A percentile compares a stretch with the other conserved stretches of the same genome.
These are phyloP conservation scores for Danaus chrysippus DNA, from an alignment of 2,888 invertebrate species.

Conservation along the genomic window DNA sequence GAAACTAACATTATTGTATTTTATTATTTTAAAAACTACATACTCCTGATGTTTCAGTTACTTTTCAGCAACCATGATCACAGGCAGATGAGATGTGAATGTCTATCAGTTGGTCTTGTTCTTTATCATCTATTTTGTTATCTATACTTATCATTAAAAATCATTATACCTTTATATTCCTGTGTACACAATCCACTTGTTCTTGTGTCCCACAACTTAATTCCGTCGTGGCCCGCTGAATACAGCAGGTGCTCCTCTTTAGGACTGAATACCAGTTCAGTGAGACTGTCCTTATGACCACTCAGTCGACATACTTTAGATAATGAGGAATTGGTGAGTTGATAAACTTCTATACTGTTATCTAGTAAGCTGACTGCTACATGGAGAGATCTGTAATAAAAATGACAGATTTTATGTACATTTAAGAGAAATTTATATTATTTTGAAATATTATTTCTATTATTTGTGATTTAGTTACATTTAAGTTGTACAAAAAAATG, in stretches of 20 bases:
- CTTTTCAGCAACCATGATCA: too few species aligned
- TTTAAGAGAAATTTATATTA: not conserved
- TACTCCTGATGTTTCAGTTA: too few species aligned
- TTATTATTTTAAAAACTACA: too few species aligned
- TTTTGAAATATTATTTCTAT: not conserved
- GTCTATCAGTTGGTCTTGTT: too few species aligned
- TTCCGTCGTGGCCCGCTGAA: slow-evolving; percentile 78
- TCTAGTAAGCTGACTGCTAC: slow-evolving; percentile 56
- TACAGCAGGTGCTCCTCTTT: slow-evolving; percentile 79
- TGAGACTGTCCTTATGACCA: slow-evolving; percentile 67
- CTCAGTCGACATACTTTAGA: slow-evolving; percentile 59
- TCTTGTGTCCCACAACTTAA: slow-evolving; percentile 83
- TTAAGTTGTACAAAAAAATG: too few species aligned
- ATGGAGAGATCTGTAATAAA: slow-evolving; percentile 52
- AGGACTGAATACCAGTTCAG: slow-evolving; percentile 80
- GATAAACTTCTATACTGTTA: slow-evolving; percentile 63
- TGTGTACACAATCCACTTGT: slow-evolving; percentile 61
- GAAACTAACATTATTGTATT: too few species aligned
- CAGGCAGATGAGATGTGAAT: too few species aligned
- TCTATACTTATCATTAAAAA: not conserved
- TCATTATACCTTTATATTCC: slow-evolving; percentile 55
- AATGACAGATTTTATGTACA: not conserved
- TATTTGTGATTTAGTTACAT: too few species aligned
- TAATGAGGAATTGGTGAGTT: slow-evolving; percentile 52
- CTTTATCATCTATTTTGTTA: not conserved